Base-by-base conservation (phyloP, 2,888 invertebrate species). In the Melinopterus prodromus region DNA sequence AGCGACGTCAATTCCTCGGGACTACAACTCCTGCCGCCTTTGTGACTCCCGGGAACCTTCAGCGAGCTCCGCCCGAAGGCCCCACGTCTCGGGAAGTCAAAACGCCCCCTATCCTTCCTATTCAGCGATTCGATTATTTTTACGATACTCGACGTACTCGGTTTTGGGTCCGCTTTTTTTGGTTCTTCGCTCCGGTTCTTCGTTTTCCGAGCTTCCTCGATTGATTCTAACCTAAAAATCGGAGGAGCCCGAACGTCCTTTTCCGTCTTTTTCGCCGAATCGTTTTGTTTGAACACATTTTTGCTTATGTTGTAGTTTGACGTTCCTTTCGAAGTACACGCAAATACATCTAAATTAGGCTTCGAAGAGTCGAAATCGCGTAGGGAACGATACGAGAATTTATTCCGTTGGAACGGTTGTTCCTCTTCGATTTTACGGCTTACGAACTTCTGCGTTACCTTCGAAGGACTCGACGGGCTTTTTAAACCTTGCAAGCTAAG, bases 121-220 rank as follows among this genome's bases (percentile, higher is more conserved):
- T 90, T 90, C 70, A 89, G 84, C 75, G 86, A 88, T 71, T 89
- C 89, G 72, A 90, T 89, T 72, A 89, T 89, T 80, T 85, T 86
- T 12, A 90, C 90, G 15, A 89, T 81, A 83, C 86, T 87, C 35
- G 83, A 85, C 35, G 83, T 85, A 36, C 79, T 79, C 2, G 78
- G 69, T 71, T 78, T 80, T 16, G 35, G 38, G 6, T 26, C 76
- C 14, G 38, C 7, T 38, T 76, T 38, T 14, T 16, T 35, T 5
- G 38, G 26, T 12, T 76, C 16, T 12, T 69, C 69, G 14, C 38
- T 76, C 14, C 71, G 71, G 37, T 74, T 74, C 35, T 37, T 74
- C 71, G 71, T 9, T 53, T 53, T 53, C 7, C 7, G 7, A 1
- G 71, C 26, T 37, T 74, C 26, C 35, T 36, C 35, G 35, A 71